phyloP scores from a whole-genome alignment of 2,888 invertebrate genomes.

The Priocnemis perturbator region DNA sequence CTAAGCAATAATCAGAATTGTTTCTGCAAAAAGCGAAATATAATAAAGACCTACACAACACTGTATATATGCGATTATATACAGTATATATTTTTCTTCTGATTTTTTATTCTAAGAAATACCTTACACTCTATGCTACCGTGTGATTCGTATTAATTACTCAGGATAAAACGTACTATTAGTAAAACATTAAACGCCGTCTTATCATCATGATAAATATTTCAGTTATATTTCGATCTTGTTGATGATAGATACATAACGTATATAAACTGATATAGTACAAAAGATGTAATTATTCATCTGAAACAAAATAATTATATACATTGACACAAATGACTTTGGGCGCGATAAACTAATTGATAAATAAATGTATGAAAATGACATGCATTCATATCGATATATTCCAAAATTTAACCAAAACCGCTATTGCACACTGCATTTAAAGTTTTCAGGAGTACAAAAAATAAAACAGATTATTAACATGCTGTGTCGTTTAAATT shows the following conservation, averaged over 20 bases:
- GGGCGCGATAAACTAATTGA: neutral
- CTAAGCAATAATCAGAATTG: slow-evolving; percentile 67
- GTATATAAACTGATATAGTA: slow-evolving; percentile 38
- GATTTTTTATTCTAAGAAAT: neutral
- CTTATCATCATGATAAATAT: slow-evolving; percentile 16
- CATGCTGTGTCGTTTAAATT: no score
- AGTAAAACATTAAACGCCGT: neutral
- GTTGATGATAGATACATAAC: slow-evolving; percentile 24
- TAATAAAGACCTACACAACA: slow-evolving; percentile 47
- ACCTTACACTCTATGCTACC: neutral
- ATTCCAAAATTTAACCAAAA: neutral
- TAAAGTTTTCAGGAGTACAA: slow-evolving; percentile 7
- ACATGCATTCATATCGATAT: neutral
- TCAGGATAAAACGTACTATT: neutral
- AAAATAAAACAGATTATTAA: neutral
- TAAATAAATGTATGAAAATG: neutral
- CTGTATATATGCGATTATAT: slow-evolving; percentile 46
- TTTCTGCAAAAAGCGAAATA: slow-evolving; percentile 60
- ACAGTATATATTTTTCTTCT: slow-evolving; percentile 29
- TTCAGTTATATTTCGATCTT: slow-evolving; percentile 41
- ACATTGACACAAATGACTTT: slow-evolving; percentile 25
- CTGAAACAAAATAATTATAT: slow-evolving; percentile 42
- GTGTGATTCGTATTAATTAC: neutral
- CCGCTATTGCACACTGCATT: neutral
- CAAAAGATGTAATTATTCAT: slow-evolving; percentile 35